phyloP scores from a whole-genome alignment of 2,797 vertebrate species.

The Mormyrus proboscirostris region DNA sequence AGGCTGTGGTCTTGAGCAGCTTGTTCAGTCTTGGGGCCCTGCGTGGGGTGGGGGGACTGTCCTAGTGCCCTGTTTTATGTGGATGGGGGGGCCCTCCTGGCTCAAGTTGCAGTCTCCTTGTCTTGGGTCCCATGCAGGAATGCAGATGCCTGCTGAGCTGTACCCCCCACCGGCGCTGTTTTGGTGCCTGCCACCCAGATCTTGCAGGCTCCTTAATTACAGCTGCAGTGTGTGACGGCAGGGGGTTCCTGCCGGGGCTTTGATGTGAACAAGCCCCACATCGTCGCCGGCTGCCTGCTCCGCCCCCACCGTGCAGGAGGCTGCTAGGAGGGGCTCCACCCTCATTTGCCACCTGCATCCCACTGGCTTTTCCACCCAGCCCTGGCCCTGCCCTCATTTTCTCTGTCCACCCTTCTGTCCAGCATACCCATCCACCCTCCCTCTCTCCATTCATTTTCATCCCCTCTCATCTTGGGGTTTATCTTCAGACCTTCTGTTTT shows the following conservation, averaged over 20 bases:
- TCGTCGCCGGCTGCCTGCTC: not conserved
- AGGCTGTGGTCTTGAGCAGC: not conserved
- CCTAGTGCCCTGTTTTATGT: not conserved
- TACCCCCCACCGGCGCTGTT: constrained; percentile 29
- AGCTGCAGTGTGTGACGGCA: constrained; percentile 26
- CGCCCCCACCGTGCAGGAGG: not conserved
- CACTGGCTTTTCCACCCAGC: not conserved
- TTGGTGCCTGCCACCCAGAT: constrained; percentile 26
- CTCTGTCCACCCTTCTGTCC: not conserved
- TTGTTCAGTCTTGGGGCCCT: not conserved
- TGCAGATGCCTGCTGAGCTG: constrained; percentile 31
- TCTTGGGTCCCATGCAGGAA: constrained; percentile 31
- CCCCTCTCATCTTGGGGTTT: not conserved
- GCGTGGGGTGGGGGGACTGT: not conserved
- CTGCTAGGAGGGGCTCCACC: not conserved
- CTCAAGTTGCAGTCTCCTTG: constrained; percentile 30
- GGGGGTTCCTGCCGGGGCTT: constrained; percentile 1
- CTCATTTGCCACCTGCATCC: not conserved
- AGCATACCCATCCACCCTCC: not conserved
- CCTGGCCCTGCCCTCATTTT: not conserved
- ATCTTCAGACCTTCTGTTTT: not conserved
- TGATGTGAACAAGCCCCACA: constrained; percentile 13
- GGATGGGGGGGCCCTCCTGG: not conserved
- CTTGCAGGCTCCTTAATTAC: constrained; percentile 34
- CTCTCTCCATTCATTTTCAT: not conserved